phyloP scores from a whole-genome alignment of 2,888 invertebrate genomes.

The Germaria angustata region DNA sequence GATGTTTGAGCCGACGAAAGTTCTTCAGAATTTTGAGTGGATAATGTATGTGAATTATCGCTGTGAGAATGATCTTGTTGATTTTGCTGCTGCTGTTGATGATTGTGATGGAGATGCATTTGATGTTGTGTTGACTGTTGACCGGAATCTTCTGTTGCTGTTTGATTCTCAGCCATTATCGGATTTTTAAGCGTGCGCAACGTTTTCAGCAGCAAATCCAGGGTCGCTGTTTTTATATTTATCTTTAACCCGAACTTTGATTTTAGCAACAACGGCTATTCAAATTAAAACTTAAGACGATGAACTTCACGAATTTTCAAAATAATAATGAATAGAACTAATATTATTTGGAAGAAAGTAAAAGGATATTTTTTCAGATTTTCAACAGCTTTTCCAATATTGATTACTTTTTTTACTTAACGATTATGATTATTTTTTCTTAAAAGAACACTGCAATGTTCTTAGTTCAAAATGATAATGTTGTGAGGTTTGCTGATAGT shows the following conservation, averaged over 20 bases:
- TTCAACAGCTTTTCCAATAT: background rate
- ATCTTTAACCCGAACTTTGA: slow-evolving; percentile 28
- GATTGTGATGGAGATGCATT: slow-evolving; percentile 69
- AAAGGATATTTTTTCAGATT: background rate
- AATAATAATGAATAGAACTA: background rate
- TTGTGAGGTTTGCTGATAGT: slow-evolving; percentile 10
- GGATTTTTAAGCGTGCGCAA: slow-evolving; percentile 78
- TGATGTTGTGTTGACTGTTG: slow-evolving; percentile 77
- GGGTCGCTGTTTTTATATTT: slow-evolving; percentile 72
- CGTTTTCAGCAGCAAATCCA: slow-evolving; percentile 79
- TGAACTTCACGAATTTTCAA: background rate
- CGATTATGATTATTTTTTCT: background rate
- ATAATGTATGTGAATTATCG: slow-evolving; percentile 66
- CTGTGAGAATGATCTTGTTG: slow-evolving; percentile 69
- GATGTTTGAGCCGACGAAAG: slow-evolving; percentile 68
- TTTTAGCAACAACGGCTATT: background rate
- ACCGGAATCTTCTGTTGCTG: slow-evolving; percentile 79
- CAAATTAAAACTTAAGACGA: background rate
- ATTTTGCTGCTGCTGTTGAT: slow-evolving; percentile 69
- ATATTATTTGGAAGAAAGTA: background rate
- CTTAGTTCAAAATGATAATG: background rate
- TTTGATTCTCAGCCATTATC: slow-evolving; percentile 80
- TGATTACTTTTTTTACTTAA: background rate
- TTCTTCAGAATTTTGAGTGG: slow-evolving; percentile 66
- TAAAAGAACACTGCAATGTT: slow-evolving; percentile 13